These are phyloP conservation scores for Chelonus insularis DNA, from an alignment of 1,140 invertebrate species.

Conservation along the genomic window DNA sequence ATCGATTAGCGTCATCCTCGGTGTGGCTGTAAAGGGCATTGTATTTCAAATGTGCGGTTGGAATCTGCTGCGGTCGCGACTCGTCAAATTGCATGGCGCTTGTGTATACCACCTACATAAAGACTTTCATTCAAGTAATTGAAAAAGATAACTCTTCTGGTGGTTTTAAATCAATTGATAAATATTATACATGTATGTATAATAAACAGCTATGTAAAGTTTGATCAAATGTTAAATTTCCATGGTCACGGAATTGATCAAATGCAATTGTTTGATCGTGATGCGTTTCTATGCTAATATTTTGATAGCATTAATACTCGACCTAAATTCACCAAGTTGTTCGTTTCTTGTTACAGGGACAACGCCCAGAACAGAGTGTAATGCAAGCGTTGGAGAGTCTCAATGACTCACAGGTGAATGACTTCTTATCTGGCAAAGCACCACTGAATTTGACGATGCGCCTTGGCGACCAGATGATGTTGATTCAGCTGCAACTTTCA, in stretches of 20 bases:
- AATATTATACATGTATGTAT: no score
- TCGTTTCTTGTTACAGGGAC: slow-evolving; percentile 71
- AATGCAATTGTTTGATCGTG: neutral
- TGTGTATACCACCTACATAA: no score
- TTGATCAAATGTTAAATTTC: neutral
- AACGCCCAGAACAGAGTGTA: slow-evolving; percentile 88
- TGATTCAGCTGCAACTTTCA: slow-evolving; percentile 90
- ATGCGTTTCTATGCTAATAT: neutral
- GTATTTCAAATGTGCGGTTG: slow-evolving; percentile 17
- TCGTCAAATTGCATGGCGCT: slow-evolving; percentile 3
- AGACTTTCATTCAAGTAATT: no score
- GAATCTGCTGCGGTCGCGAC: slow-evolving; percentile 1
- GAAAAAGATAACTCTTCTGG: no score
- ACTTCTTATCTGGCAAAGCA: slow-evolving; percentile 90
- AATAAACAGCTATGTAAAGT: no score
- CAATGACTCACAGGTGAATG: slow-evolving; percentile 89
- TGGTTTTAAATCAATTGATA: no score
- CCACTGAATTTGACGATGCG: slow-evolving; percentile 93
- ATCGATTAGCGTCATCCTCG: slow-evolving; percentile 52
- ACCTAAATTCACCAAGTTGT: neutral
- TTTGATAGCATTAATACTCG: no score
- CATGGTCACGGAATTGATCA: slow-evolving; percentile 7
- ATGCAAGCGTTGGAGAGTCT: slow-evolving; percentile 93
- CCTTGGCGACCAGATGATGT: slow-evolving; percentile 94
- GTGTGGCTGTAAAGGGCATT: slow-evolving; percentile 18